phyloP scores from a whole-genome alignment of 2,888 invertebrate genomes.

The Drosophila meridionalis region DNA sequence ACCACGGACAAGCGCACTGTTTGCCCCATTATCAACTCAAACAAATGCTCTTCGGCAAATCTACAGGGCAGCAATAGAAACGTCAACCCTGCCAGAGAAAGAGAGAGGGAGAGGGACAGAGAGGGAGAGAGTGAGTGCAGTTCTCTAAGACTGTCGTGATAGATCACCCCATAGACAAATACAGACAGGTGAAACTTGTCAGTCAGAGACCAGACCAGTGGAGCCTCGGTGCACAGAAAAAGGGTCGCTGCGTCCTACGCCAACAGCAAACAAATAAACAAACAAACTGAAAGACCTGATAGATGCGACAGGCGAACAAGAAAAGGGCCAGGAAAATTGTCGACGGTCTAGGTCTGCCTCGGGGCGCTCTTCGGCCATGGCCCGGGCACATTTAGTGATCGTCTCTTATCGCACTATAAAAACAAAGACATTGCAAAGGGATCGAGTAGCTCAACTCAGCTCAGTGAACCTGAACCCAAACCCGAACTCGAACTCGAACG shows the following conservation, averaged over 20 bases:
- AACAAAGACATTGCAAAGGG: constrained; percentile 71
- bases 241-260: constrained; percentile 68
- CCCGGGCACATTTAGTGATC: constrained; percentile 39
- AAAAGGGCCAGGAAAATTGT: constrained; percentile 27
- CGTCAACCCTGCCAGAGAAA: constrained; percentile 59
- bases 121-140: constrained; percentile 3
- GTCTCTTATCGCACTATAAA: constrained; percentile 74
- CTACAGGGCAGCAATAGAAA: constrained; percentile 76
- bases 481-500: constrained; percentile 21
- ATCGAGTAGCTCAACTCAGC: constrained; percentile 58
- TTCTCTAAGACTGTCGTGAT: constrained; percentile 62
- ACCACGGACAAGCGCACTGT: constrained; percentile 36
- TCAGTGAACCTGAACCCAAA: constrained; percentile 43
- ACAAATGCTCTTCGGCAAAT: constrained; percentile 74
- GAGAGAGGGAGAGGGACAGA: neutral
- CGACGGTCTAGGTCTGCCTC: constrained; percentile 8
- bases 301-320: constrained; percentile 35
- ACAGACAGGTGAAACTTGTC: constrained; percentile 81
- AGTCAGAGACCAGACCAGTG: constrained; percentile 53
- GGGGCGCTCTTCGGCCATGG: constrained; percentile 3
- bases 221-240: constrained; percentile 47
- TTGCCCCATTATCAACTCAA: constrained; percentile 76
- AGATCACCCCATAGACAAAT: constrained; percentile 80
- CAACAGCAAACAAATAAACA: constrained; percentile 66
- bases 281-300: constrained; percentile 35